A percentile compares a stretch with the other conserved stretches of the same genome.
phyloP scores from a whole-genome alignment of 2,113 vertebrate species.

The Hiodon tergisus region DNA sequence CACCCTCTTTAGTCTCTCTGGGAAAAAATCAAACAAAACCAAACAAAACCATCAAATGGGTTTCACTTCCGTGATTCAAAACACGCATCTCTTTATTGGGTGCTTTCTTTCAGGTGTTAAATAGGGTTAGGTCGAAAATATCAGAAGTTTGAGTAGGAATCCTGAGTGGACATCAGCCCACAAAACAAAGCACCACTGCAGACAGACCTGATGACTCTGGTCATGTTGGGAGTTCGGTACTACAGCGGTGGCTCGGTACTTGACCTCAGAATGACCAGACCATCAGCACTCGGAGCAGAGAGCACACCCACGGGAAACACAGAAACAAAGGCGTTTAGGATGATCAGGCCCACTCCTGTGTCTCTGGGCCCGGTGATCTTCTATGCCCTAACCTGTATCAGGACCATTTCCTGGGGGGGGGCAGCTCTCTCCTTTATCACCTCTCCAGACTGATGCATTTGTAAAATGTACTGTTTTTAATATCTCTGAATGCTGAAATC shows the following conservation, averaged over 20 bases:
- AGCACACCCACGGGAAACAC: slow-evolving; percentile 24
- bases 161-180: no score
- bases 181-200: not conserved
- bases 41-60: slow-evolving; percentile 48
- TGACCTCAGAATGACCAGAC: slow-evolving; percentile 20
- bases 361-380: not conserved
- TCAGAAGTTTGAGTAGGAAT: no score
- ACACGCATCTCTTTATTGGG: slow-evolving; percentile 40
- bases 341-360: slow-evolving; percentile 16
- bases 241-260: no score
- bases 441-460: no score
- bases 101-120: slow-evolving; percentile 46
- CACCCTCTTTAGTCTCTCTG: slow-evolving; percentile 24
- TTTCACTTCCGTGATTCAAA: slow-evolving; percentile 36
- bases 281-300: slow-evolving; percentile 19
- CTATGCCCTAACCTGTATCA: not conserved
- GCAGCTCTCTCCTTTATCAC: no score
- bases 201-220: no score
- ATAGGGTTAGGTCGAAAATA: slow-evolving; percentile 20
- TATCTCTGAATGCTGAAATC: no score
- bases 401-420: no score
- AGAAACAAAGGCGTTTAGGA: slow-evolving; percentile 31
- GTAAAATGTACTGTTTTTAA: no score
- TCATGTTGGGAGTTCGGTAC: no score
- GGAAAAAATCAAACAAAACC: slow-evolving; percentile 36